Percentiles rank a stretch among this genome's conserved stretches.
Conservation (phyloP, 2,797 vertebrate genomes). For the Lepilemur septentrionalis region DNA sequence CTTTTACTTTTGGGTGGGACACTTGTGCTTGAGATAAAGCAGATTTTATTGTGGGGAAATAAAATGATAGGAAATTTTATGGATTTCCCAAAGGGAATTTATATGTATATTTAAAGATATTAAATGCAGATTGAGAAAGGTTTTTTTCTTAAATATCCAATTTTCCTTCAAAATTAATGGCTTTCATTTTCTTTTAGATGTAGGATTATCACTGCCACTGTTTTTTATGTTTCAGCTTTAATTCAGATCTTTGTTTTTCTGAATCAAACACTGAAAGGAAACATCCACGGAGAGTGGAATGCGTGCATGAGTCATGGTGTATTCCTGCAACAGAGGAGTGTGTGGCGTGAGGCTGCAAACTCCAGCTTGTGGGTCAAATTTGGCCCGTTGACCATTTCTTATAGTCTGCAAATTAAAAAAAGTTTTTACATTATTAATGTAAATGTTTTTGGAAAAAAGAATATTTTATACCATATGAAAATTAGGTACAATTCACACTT, state of each 20-base stretch:
- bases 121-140: not conserved
- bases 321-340: not conserved
- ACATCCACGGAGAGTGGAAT: not conserved
- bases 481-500: not conserved
- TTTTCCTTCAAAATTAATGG: not conserved
- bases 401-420: not conserved
- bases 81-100: not conserved
- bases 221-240: not conserved
- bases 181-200: not conserved
- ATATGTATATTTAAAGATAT: not conserved
- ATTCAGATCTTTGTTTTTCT: not conserved
- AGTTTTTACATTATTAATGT: not conserved
- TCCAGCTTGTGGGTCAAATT: not conserved
- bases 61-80: not conserved
- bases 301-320: rapidly evolving
- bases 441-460: not conserved
- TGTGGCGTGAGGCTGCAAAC: not conserved
- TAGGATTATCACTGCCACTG: not conserved
- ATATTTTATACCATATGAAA: not conserved
- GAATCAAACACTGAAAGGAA: not conserved
- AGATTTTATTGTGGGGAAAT: not conserved
- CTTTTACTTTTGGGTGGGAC: not conserved
- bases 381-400: not conserved
- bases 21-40: not conserved
- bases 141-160: not conserved